A percentile compares a stretch with the other conserved stretches of the same genome.
Conservation (phyloP, 2,888 invertebrate species). For the Creontiades dilutus region DNA sequence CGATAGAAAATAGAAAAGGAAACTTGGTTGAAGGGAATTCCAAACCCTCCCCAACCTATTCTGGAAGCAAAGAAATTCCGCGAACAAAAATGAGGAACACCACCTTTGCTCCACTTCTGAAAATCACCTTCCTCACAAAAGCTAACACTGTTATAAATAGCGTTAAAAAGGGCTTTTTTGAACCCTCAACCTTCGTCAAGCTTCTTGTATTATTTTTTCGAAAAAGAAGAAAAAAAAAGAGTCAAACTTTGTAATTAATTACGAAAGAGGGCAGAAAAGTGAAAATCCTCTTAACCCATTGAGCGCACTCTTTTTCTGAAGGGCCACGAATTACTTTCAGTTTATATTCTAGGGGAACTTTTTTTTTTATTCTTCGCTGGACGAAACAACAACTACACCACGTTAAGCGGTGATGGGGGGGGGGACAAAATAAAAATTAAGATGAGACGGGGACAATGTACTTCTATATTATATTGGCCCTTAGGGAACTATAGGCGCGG, state of each 20-base stretch:
- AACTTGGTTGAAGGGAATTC: not conserved
- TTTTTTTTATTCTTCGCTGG: not conserved
- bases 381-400: constrained; percentile 14
- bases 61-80: not conserved
- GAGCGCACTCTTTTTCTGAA: constrained; percentile 57
- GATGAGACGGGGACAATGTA: constrained; percentile 66
- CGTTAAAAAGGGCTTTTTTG: constrained; percentile 40
- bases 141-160: constrained; percentile 60
- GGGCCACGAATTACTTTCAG: constrained; percentile 65
- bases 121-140: constrained; percentile 57
- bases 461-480: constrained; percentile 64
- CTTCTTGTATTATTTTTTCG: constrained; percentile 31
- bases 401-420: constrained; percentile 54
- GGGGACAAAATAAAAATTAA: constrained; percentile 68
- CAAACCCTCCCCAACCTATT: not conserved
- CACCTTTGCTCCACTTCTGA: constrained; percentile 48
- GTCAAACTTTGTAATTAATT: constrained; percentile 68
- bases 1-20: too few species aligned
- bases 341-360: constrained; percentile 43
- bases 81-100: not conserved
- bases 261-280: constrained; percentile 59
- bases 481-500: constrained; percentile 39
- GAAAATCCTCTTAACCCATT: constrained; percentile 69
- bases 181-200: constrained; percentile 13
- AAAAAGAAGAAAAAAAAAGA: constrained; percentile 47